Base-by-base conservation (phyloP, 1,140 invertebrate genomes). In the Diorhabda sublineata region DNA sequence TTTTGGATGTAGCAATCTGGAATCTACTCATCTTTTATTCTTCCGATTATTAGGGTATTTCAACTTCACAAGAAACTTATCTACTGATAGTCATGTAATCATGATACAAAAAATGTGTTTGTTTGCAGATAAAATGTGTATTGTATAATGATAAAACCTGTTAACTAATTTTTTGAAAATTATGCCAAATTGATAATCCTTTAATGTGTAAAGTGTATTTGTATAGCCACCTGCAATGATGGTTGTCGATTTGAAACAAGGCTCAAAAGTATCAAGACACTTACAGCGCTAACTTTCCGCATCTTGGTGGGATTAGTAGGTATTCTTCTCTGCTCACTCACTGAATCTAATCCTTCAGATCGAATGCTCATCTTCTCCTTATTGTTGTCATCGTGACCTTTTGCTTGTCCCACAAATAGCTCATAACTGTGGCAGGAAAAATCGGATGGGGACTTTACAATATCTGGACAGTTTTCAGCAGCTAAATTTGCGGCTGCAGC, bases 391-490 rank as follows among this genome's bases (percentile, higher is more conserved):
- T 90, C 89, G 80, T 91, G 91, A 73, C 90, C 90, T 74, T 92
- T 92, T 74, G 93, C 92, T 79, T 93, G 91, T 69, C 90, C 91
- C 63, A 93, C 91, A 83, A 94, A 95, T 61, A 94, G 83, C 82
- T 96, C 94, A 83, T 95, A 95, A 81, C 93, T 95, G 75, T 92
- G 90, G 79, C 91, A 93, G 9, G 94, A 96, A 80, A 91, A 94
- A 77, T 91, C 91, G 56, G 93, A 95, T 5, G 94, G 93, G 45
- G 93, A 95, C 81, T 96, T 94, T 3, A 85, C 86, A 65, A 82
- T 78, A 9, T 81, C 81, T 41, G 85, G 83, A 44, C 81, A 86
- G 69, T 85, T 86, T 45, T 86, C 85, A 9, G 85, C 85, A n/a
- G 87, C 87, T 73, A 85, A 86, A 42, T 86, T 88, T 74, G 85